A percentile compares a stretch with the other conserved stretches of the same genome.
phyloP scores from a whole-genome alignment of 2,113 vertebrate genomes.

The Scophthalmus maximus region DNA sequence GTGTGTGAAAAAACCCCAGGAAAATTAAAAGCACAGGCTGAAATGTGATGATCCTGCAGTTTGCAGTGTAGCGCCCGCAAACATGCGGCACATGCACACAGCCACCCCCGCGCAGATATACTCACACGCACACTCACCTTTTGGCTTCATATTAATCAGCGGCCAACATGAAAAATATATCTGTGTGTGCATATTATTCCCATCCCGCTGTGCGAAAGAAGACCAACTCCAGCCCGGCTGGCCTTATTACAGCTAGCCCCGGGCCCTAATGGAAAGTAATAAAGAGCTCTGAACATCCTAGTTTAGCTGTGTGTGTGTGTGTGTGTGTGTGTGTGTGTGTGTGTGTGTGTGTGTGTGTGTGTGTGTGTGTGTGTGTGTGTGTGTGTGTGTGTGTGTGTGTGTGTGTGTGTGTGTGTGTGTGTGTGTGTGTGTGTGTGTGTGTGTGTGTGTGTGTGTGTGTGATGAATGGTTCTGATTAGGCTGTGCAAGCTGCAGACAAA shows the following conservation, averaged over 20 bases:
- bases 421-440: slow-evolving; percentile 29
- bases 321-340: slow-evolving; percentile 16
- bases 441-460: slow-evolving; percentile 12
- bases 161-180: slow-evolving; percentile 44
- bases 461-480: slow-evolving; percentile 77
- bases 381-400: slow-evolving; percentile 12
- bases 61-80: background rate
- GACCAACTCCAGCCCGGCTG: slow-evolving; percentile 51
- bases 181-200: slow-evolving; percentile 28
- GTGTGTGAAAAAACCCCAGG: too few species aligned
- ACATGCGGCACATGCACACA: background rate
- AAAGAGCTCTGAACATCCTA: slow-evolving; percentile 55
- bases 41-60: slow-evolving; percentile 13
- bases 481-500: slow-evolving; percentile 58
- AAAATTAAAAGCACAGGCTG: background rate
- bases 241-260: slow-evolving; percentile 54
- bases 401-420: slow-evolving; percentile 19
- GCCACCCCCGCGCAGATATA: slow-evolving; percentile 10
- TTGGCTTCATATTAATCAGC: slow-evolving; percentile 58
- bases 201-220: slow-evolving; percentile 27
- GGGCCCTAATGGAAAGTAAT: slow-evolving; percentile 64
- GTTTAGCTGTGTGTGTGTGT: slow-evolving; percentile 22
- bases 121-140: slow-evolving; percentile 23
- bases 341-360: slow-evolving; percentile 31
- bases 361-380: slow-evolving; percentile 2